Evolutionary conservation across 2,113 vertebrate genomes (phyloP), one percentile per base, ranked within the genome.

Genomic region (Camelus bactrianus): DNA sequence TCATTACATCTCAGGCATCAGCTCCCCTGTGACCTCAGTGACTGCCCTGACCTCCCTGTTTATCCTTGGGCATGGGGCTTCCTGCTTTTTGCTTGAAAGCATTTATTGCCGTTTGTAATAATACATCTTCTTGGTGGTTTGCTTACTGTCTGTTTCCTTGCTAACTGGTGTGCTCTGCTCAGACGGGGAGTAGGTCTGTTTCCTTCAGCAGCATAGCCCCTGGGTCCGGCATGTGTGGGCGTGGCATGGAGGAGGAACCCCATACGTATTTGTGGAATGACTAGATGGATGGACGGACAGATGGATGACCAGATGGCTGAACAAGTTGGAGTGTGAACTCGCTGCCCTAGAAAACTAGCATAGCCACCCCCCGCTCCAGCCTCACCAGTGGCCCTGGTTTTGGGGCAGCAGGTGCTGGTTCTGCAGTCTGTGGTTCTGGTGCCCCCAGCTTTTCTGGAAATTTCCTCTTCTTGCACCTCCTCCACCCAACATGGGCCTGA

Each of bases 181-280:
- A 42, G 76, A 24, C 2, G 13, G 17, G 32, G 46, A 2, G 22
- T 28, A 15, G 5, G 2, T 70, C 46, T 60, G 26, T 54, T 65
- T 56, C 16, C 42, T 32, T n/a, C 12, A 48, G 48, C 48, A 54
- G 1, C 19, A 12, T 4, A 5, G 15, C 50, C 19, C 73, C 17
- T 24, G 14, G 46, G 19, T 54, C 62, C 6, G 0, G 26, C 1
- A 14, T 5, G 48, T 14, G 22, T 10, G 82, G 38, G 48, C 17
- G 22, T 46, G 62, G 73, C 20, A 6, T 19, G 9, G 64, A 32
- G 26, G 8, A 6, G 64, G 38, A 58, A 12, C 1, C 54, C 9
- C 4, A 0, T 0, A 7, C 15, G 0, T 10, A 0, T 12, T 6
- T 46, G 42, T 28, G 26, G 64, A 48, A 4, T 38, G 48, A n/a